Conservation (phyloP, 1,140 invertebrate genomes). For the Dufourea novaeangliae region DNA sequence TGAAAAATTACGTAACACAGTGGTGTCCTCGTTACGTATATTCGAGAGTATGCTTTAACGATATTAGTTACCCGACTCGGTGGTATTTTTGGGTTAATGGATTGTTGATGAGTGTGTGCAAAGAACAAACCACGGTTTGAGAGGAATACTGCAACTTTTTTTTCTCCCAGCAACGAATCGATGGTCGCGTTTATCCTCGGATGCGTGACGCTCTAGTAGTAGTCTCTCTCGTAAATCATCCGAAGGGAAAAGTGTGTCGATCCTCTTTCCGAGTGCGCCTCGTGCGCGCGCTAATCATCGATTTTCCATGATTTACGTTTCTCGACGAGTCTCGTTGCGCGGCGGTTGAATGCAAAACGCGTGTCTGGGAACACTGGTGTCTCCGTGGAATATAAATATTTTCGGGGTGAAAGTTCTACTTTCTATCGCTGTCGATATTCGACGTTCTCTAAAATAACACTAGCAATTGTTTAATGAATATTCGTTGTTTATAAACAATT, state of each 20-base stretch:
- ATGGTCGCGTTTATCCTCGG: conserved; percentile 1
- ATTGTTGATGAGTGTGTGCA: neutral
- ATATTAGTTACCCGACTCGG: conserved; percentile 1
- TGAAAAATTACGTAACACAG: no score
- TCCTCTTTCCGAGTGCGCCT: conserved; percentile 21
- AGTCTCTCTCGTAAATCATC: conserved; percentile 26
- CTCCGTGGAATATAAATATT: neutral
- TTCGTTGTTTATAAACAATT: no score
- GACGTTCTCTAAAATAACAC: no score
- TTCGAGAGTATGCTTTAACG: neutral
- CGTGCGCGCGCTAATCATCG: neutral
- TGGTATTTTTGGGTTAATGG: conserved; percentile 42
- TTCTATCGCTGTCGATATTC: neutral
- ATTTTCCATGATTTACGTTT: conserved; percentile 27
- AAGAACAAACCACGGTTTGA: neutral
- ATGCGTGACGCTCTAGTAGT: neutral
- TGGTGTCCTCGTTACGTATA: neutral
- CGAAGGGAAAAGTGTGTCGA: conserved; percentile 32
- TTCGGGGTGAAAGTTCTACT: neutral
- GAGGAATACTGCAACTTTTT: neutral
- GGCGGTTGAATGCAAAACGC: neutral
- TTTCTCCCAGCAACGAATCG: neutral
- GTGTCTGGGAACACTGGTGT: neutral
- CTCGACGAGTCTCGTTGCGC: neutral
- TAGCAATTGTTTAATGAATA: no score